Percentiles rank a stretch among this genome's conserved stretches.
Conservation (phyloP, 2,888 invertebrate genomes). For the Shargacucullia verbasci region DNA sequence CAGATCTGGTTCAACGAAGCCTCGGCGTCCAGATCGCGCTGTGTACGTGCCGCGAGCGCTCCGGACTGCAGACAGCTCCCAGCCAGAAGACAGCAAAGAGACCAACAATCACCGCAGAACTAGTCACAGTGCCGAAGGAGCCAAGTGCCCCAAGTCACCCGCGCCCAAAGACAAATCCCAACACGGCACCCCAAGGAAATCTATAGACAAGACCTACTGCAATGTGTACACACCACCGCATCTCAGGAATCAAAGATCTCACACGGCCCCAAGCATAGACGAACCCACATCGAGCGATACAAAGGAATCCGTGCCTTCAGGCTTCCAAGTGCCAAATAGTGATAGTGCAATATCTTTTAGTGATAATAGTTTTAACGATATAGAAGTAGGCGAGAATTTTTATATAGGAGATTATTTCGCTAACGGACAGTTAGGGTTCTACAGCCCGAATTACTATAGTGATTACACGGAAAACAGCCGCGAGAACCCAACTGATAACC, state of each 20-base stretch:
- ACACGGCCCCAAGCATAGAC: conserved; percentile 74
- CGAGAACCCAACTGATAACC: conserved; percentile 61
- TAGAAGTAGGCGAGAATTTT: conserved; percentile 83
- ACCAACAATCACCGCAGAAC: conserved; percentile 64
- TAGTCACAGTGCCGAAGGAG: conserved; percentile 66
- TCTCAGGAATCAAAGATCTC: conserved; percentile 80
- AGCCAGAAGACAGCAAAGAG: conserved; percentile 64
- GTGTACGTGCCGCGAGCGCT: conserved; percentile 94
- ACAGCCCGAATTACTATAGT: conserved; percentile 78
- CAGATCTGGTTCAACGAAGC: conserved; percentile 81
- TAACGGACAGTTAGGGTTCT: conserved; percentile 84
- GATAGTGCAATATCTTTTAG: conserved; percentile 86
- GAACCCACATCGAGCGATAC: conserved; percentile 70
- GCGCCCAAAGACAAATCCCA: conserved; percentile 75
- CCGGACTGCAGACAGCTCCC: conserved; percentile 75
- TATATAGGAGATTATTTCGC: conserved; percentile 87
- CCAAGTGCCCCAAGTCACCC: conserved; percentile 80
- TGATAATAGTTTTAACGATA: conserved; percentile 84
- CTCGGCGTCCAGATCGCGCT: conserved; percentile 93
- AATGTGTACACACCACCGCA: conserved; percentile 87
- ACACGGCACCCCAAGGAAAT: conserved; percentile 78
- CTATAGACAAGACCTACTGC: conserved; percentile 82
- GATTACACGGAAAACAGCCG: conserved; percentile 70
- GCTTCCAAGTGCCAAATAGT: conserved; percentile 87
- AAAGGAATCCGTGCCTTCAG: conserved; percentile 81